phyloP scores from a whole-genome alignment of 2,797 vertebrate genomes.

The Gymnoscopelus microlampas region DNA sequence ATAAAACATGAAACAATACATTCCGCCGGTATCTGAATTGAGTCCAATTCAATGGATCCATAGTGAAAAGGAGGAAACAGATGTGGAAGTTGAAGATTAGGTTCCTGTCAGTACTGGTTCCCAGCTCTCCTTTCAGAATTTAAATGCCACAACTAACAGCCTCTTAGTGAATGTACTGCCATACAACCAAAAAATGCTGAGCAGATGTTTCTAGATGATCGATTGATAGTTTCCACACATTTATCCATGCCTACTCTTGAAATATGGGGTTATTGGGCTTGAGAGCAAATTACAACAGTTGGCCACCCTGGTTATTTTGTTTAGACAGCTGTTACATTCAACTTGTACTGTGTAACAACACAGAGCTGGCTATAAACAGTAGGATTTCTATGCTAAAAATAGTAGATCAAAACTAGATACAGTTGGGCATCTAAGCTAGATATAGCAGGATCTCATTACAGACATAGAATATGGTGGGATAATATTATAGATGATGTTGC shows the following conservation, averaged over 20 bases:
- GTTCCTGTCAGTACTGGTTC: conserved; percentile 46
- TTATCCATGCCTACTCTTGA: conserved; percentile 10
- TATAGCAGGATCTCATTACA: conserved; percentile 33
- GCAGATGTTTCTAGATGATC: conserved; percentile 39
- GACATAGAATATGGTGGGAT: conserved; percentile 31
- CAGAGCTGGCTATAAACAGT: too few relatives aligned
- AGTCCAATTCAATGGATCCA: conserved; percentile 40
- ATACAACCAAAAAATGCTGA: conserved; percentile 41
- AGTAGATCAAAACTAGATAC: conserved; percentile 18
- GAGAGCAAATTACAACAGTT: conserved; percentile 29
- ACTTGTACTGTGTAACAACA: too few relatives aligned
- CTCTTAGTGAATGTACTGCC: conserved; percentile 51
- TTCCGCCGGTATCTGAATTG: conserved; percentile 49
- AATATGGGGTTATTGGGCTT: conserved; percentile 31
- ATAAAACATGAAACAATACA: conserved; percentile 45
- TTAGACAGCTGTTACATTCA: not conserved
- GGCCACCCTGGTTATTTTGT: conserved; percentile 7
- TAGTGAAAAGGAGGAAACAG: conserved; percentile 77
- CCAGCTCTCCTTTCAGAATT: conserved; percentile 31
- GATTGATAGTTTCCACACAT: conserved; percentile 48
- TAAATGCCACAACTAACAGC: conserved; percentile 28
- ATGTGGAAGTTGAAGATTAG: conserved; percentile 77
- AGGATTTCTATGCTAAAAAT: too few relatives aligned
- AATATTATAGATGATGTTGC: conserved; percentile 34
- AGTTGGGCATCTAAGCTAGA: conserved; percentile 3